These are phyloP conservation scores for Gavia stellata DNA, from an alignment of 2,113 vertebrate species.

Conservation along the genomic window DNA sequence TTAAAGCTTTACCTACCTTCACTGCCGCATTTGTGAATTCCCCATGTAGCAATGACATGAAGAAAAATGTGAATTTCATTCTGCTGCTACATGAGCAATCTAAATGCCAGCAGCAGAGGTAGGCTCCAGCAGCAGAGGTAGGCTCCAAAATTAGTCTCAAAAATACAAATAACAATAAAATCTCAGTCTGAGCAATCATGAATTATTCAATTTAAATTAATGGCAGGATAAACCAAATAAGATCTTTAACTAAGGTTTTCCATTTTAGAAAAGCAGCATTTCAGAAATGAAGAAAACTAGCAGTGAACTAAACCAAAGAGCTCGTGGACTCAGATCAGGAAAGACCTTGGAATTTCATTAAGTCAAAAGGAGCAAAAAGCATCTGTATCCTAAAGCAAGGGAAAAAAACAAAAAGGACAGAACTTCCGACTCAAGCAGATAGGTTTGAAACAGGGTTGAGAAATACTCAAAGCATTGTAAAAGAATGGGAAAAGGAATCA, in stretches of 20 bases:
- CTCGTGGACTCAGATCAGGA: fast-evolving
- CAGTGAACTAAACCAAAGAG: not conserved
- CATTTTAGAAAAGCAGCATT: not conserved
- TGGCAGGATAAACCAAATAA: not conserved
- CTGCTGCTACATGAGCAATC: not conserved
- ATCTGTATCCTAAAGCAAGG: not conserved
- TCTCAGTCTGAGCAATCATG: not conserved
- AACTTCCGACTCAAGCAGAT: not conserved
- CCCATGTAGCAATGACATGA: not conserved
- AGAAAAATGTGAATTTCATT: not conserved
- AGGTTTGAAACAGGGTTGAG: not conserved
- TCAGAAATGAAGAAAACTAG: not conserved
- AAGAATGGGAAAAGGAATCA: not conserved
- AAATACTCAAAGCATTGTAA: not conserved
- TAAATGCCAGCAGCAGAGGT: not conserved
- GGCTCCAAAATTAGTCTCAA: not conserved
- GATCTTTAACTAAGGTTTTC: not conserved
- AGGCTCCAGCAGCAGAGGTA: not conserved
- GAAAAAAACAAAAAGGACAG: not conserved
- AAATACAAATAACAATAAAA: not conserved
- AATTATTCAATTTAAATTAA: conserved; percentile 24
- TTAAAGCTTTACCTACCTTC: not conserved
- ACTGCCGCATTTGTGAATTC: not conserved
- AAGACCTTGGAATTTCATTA: not conserved
- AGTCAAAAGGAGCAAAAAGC: not conserved